A percentile compares a stretch with the other conserved stretches of the same genome.
phyloP scores from a whole-genome alignment of 2,888 invertebrate genomes.

The Erebia epiphron region DNA sequence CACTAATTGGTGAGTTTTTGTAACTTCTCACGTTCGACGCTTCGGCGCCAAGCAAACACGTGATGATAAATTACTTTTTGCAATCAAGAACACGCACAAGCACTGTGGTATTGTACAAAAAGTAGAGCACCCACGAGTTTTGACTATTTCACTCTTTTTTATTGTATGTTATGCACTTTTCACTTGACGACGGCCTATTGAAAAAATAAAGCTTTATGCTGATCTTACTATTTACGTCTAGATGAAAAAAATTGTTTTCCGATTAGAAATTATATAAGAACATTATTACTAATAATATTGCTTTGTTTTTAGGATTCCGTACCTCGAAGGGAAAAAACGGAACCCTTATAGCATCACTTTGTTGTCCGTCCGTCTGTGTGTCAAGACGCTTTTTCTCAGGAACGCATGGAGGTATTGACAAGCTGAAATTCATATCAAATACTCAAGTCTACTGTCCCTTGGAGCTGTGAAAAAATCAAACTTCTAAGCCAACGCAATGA shows the following conservation, averaged over 20 bases:
- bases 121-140: conserved; percentile 64
- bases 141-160: conserved; percentile 61
- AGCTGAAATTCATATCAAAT: no score
- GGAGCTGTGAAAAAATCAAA: no score
- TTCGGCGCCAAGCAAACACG: conserved; percentile 60
- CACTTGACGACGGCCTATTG: conserved; percentile 25
- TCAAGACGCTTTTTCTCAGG: no score
- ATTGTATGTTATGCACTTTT: conserved; percentile 42
- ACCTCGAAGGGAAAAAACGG: no score
- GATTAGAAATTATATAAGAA: neutral
- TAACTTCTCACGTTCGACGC: conserved; percentile 46
- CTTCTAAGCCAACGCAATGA: no score
- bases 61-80: conserved; percentile 62
- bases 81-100: conserved; percentile 60
- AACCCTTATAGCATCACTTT: no score
- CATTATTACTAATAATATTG: neutral
- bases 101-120: conserved; percentile 48
- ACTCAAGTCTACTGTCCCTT: no score
- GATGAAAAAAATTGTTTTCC: neutral
- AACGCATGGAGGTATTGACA: no score
- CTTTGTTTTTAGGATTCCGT: no score
- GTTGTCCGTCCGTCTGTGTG: no score
- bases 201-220: neutral
- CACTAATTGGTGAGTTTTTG: conserved; percentile 2
- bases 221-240: neutral